Conservation (phyloP, 2,888 invertebrate genomes). For the Sphecodes monilicornis region DNA sequence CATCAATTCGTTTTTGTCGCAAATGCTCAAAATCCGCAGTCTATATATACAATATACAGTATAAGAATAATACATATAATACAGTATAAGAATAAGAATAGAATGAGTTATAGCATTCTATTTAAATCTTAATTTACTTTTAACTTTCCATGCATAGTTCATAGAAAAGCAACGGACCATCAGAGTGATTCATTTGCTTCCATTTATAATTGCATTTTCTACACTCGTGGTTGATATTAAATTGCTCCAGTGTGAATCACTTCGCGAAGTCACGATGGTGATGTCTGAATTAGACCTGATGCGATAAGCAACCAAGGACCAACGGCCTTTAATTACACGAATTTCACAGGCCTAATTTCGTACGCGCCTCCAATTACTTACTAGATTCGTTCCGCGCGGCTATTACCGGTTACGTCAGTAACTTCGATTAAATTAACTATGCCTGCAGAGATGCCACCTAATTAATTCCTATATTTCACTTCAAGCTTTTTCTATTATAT, state of each 20-base stretch:
- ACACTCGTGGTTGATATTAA: slow-evolving; percentile 16
- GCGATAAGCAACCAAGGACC: slow-evolving; percentile 39
- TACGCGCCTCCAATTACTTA: slow-evolving; percentile 74
- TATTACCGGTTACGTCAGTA: slow-evolving; percentile 62
- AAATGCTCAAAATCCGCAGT: too few species aligned
- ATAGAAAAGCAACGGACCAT: not conserved
- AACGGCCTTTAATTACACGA: slow-evolving; percentile 75
- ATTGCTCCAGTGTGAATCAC: slow-evolving; percentile 42
- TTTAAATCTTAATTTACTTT: not conserved
- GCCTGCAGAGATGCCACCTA: slow-evolving; percentile 37
- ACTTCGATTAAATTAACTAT: slow-evolving; percentile 75
- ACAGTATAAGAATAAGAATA: not conserved
- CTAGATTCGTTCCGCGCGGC: slow-evolving; percentile 44
- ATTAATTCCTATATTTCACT: slow-evolving; percentile 32
- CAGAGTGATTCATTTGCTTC: slow-evolving; percentile 20
- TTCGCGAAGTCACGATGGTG: slow-evolving; percentile 16
- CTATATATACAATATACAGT: too few species aligned
- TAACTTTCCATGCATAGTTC: not conserved
- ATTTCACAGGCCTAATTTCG: slow-evolving; percentile 78
- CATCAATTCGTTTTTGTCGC: too few species aligned
- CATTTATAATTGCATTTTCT: not conserved
- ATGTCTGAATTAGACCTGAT: slow-evolving; percentile 53
- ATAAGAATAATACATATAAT: too few species aligned
- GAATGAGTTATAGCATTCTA: not conserved
- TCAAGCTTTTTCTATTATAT: not conserved